These are phyloP conservation scores for Galbula dea DNA, from an alignment of 2,113 vertebrate species.

Conservation along the genomic window DNA sequence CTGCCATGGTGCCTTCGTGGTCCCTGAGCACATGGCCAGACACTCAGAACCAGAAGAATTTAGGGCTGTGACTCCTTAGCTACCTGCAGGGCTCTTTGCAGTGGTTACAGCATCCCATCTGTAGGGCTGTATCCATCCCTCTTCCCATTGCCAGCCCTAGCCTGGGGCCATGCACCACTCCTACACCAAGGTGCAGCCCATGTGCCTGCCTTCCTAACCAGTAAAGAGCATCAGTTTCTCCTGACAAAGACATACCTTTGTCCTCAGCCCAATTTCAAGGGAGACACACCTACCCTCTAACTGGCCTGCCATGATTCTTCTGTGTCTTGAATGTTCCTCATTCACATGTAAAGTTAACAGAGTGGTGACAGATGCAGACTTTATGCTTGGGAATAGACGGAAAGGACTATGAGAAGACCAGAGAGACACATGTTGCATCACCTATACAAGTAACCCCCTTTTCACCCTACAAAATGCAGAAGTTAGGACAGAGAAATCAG, in stretches of 20 bases:
- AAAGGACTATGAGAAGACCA: neutral
- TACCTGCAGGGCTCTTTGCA: neutral
- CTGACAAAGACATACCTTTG: neutral
- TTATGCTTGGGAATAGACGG: neutral
- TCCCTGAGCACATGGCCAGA: neutral
- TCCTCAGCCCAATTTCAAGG: neutral
- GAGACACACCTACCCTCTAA: neutral
- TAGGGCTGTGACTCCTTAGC: neutral
- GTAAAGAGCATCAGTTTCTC: neutral
- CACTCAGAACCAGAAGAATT: neutral
- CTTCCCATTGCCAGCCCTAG: neutral
- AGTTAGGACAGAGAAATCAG: neutral
- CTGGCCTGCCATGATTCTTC: neutral
- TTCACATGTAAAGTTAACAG: neutral
- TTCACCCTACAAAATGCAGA: neutral
- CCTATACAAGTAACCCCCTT: neutral
- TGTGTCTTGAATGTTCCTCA: neutral
- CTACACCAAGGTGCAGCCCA: neutral
- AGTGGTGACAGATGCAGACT: neutral
- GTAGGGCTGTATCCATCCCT: neutral
- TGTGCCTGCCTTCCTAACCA: neutral
- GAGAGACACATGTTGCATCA: neutral
- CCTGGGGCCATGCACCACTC: neutral
- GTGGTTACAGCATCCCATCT: neutral
- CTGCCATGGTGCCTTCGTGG: accelerated